These are phyloP conservation scores for Branchipolynoe longqiensis DNA, from an alignment of 2,888 invertebrate species.

Conservation along the genomic window DNA sequence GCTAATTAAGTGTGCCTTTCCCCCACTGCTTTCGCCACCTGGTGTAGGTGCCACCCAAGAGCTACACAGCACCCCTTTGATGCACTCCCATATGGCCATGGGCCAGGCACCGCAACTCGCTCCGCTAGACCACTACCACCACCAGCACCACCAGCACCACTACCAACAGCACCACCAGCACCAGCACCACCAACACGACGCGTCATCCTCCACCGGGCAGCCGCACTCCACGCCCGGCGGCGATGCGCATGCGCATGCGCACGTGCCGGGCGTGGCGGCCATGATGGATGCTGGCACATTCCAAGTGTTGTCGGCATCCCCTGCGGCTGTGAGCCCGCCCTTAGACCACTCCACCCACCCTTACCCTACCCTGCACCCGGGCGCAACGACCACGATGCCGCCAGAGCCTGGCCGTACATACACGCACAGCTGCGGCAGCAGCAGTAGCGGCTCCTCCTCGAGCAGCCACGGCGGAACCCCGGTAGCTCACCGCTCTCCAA, in stretches of 20 bases:
- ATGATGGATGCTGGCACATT: background rate
- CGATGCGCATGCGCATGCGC: background rate
- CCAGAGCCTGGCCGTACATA: background rate
- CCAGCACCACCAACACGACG: slow-evolving; percentile 11
- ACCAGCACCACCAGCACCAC: slow-evolving; percentile 39
- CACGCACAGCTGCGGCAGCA: background rate
- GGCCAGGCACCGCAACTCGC: too few species aligned
- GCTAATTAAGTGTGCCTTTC: slow-evolving; percentile 19
- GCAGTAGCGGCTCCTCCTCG: background rate
- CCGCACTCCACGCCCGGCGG: background rate
- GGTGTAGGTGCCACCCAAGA: slow-evolving; percentile 58
- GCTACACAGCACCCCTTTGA: slow-evolving; percentile 46
- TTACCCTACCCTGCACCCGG: slow-evolving; percentile 58
- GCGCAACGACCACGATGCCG: slow-evolving; percentile 43
- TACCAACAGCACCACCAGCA: background rate
- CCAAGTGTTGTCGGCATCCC: background rate
- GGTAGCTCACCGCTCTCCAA: background rate
- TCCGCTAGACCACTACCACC: slow-evolving; percentile 38
- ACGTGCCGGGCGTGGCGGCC: background rate
- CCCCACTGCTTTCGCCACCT: background rate
- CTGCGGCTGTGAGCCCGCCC: slow-evolving; percentile 48
- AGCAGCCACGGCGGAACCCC: background rate
- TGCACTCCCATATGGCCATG: slow-evolving; percentile 52
- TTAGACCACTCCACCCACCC: slow-evolving; percentile 53
- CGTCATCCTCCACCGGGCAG: background rate